phyloP scores from a whole-genome alignment of 2,113 vertebrate genomes.

The Notothenia coriiceps region DNA sequence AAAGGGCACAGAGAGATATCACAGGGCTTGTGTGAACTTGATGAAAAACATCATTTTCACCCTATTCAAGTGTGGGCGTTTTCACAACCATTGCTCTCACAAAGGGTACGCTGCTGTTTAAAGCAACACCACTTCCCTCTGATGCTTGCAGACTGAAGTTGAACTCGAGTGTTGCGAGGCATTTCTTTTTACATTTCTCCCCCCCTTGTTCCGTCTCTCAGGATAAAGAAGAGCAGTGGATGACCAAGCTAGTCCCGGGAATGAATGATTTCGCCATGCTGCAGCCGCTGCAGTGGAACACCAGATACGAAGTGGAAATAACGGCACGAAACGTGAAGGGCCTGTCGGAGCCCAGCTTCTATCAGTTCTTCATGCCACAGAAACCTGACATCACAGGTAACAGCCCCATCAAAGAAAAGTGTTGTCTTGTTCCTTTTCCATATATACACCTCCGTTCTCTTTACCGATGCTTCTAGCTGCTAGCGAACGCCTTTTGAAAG shows the following conservation, averaged over 20 bases:
- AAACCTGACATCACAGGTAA: conserved; percentile 98
- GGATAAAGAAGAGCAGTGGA: conserved; percentile 98
- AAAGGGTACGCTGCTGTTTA: conserved; percentile 40
- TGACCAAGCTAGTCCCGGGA: conserved; percentile 95
- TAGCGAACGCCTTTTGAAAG: not conserved
- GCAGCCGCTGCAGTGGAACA: conserved; percentile 97
- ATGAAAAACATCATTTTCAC: conserved; percentile 27
- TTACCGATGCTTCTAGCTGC: not conserved
- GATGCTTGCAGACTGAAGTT: conserved; percentile 11
- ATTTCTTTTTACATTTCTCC: not conserved
- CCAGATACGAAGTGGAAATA: conserved; percentile 96
- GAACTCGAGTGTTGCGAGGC: not conserved
- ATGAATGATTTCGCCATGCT: conserved; percentile 93
- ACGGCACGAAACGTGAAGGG: conserved; percentile 96
- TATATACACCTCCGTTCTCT: too few species aligned
- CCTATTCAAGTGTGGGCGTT: conserved; percentile 17
- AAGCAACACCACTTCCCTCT: conserved; percentile 11
- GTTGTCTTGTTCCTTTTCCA: conserved; percentile 12
- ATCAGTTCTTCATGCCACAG: conserved; percentile 98
- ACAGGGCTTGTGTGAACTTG: conserved; percentile 2
- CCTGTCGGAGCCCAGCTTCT: conserved; percentile 94
- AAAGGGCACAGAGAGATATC: conserved; percentile 2
- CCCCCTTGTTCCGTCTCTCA: conserved; percentile 72
- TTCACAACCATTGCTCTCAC: conserved; percentile 2
- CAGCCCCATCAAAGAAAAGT: conserved; percentile 31